Evolutionary conservation across 1,140 invertebrate genomes (phyloP), one percentile per base, ranked within the genome.

Genomic region (Sipha flava): DNA sequence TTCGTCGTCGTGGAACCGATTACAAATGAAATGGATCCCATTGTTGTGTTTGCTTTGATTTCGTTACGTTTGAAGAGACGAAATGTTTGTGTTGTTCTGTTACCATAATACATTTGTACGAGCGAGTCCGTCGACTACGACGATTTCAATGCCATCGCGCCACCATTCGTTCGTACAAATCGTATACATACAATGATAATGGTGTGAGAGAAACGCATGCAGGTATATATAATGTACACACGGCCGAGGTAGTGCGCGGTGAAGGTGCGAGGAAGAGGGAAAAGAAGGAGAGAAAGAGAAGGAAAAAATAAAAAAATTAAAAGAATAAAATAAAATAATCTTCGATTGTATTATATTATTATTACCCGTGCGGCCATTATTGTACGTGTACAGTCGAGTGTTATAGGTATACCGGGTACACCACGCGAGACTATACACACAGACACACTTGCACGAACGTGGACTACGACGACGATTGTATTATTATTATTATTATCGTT

Each of bases 281-380:
- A 18, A 52, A n/a, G n/a, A n/a, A 31, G n/a, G 21, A 64, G 16
- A 64, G 18, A 64, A 21, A 12, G 59, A 64, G n/a, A 64, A 66
- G 34, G 21, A 21, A 10, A 59, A 26, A 23, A 29, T 23, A 23
- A 31, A 31, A 72, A 49, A 70, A 68, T 49, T 31, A 29, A 43
- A 70, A 72, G 68, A 72, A 72, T 49, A 72, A 72, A 45, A 68
- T 68, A 68, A 26, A 73, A 73, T 73, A 54, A 75, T 75, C 72
- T 75, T 75, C 49, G 72, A 75, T 75, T 75, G 72, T n/a, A n/a
- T n/a, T n/a, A n/a, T n/a, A n/a, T n/a, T n/a, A n/a, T 75, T 75
- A 75, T 73, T 73, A 7, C 47, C n/a, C 14, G 49, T n/a, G 34
- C 72, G 47, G 4, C 72, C 31, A 75, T 75, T 75, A 75, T 75